phyloP scores from a whole-genome alignment of 53 echinoderm and acorn worm genomes.

The Henricia sp. region DNA sequence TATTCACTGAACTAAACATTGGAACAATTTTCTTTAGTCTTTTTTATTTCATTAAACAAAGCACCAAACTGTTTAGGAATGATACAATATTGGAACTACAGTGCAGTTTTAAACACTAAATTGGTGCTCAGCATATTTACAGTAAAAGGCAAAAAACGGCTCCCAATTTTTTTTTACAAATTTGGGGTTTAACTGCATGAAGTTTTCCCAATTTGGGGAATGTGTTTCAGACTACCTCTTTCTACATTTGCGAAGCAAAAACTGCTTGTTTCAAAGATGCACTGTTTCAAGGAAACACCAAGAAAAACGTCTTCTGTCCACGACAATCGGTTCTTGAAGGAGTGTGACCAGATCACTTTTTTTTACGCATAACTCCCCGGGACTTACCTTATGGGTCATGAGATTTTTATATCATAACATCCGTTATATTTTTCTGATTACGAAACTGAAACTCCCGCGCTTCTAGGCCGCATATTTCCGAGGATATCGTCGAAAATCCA shows the following conservation, averaged over 20 bases:
- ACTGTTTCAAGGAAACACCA: neutral
- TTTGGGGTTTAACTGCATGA: neutral
- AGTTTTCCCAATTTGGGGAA: neutral
- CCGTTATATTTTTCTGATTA: too few relatives aligned
- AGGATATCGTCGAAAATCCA: too few relatives aligned
- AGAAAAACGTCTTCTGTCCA: neutral
- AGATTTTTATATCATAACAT: too few relatives aligned
- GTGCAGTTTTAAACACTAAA: conserved; percentile 7
- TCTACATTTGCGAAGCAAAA: neutral
- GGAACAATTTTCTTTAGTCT: neutral
- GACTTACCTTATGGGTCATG: neutral
- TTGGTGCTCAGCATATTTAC: conserved; percentile 44
- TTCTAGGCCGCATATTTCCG: too few relatives aligned
- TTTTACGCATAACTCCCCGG: too few relatives aligned
- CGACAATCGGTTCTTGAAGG: neutral
- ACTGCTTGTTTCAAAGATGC: neutral
- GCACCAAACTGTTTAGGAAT: conserved; percentile 43
- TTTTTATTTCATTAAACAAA: neutral
- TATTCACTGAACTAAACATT: neutral
- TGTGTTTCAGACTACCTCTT: neutral
- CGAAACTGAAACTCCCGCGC: too few relatives aligned
- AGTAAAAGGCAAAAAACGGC: neutral
- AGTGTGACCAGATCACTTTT: too few relatives aligned
- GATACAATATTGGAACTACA: conserved; percentile 14
- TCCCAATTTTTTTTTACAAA: neutral